Percentiles rank a stretch among this genome's conserved stretches.
Evolutionary conservation across 2,888 invertebrate species (phyloP).

Genomic region (Enchytraeus crypticus): DNA sequence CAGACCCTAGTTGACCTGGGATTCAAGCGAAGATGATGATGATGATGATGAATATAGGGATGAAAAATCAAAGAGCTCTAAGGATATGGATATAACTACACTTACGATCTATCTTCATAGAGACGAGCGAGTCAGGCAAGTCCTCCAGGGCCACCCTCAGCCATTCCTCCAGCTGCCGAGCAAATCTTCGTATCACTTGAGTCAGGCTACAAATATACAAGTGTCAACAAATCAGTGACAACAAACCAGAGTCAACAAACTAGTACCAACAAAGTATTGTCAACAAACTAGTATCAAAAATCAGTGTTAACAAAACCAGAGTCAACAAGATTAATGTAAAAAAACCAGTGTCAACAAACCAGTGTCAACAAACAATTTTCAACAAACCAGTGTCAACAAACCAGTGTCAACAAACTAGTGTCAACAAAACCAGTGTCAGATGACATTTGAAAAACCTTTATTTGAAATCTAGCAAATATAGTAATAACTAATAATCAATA

Average conservation of each 20-base stretch:
- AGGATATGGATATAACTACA: too few relatives aligned
- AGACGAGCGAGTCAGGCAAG: slow-evolving; percentile 46
- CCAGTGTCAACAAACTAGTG: neutral
- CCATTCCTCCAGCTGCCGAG: slow-evolving; percentile 50
- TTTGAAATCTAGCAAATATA: too few relatives aligned
- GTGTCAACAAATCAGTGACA: slow-evolving; percentile 9
- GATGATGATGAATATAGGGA: too few relatives aligned
- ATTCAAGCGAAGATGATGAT: too few relatives aligned
- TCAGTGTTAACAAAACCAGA: too few relatives aligned
- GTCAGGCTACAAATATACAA: slow-evolving; percentile 37
- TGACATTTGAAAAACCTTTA: too few relatives aligned
- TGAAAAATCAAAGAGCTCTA: too few relatives aligned
- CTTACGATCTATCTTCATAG: slow-evolving; percentile 50
- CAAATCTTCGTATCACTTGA: slow-evolving; percentile 50
- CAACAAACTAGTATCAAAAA: too few relatives aligned
- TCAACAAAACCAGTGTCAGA: too few relatives aligned
- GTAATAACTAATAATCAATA: too few relatives aligned
- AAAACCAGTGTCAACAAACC: neutral
- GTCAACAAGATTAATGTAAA: slow-evolving; percentile 13
- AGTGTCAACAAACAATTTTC: slow-evolving; percentile 2
- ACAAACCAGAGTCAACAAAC: neutral
- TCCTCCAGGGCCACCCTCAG: slow-evolving; percentile 46
- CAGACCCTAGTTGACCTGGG: too few relatives aligned
- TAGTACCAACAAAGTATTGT: too few relatives aligned
- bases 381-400: slow-evolving; percentile 1